Conservation (phyloP, 2,888 invertebrate genomes). For the Zhuqinia jingwanae region DNA sequence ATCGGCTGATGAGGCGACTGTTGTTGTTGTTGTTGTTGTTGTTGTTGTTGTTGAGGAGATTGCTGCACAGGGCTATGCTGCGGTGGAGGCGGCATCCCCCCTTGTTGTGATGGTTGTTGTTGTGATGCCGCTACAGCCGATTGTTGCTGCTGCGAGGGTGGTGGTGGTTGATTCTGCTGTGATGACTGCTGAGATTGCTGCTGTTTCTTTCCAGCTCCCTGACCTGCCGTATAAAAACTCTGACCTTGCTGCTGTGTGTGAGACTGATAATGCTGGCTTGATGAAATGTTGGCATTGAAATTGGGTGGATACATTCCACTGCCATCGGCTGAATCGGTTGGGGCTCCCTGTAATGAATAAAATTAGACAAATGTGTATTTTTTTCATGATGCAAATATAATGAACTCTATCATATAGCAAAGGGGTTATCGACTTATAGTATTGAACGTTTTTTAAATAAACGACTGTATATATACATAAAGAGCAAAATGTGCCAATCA, state of each 20-base stretch:
- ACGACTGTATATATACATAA: not conserved
- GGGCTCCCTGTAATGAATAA: constrained; percentile 74
- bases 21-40: constrained; percentile 66
- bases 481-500: not conserved
- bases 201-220: constrained; percentile 79
- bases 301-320: constrained; percentile 78
- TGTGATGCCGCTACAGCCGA: constrained; percentile 44
- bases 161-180: constrained; percentile 77
- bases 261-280: constrained; percentile 82
- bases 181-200: constrained; percentile 79
- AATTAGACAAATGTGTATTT: too few relatives aligned
- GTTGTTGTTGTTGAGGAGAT: constrained; percentile 73
- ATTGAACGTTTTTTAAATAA: too few relatives aligned
- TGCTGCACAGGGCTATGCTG: constrained; percentile 68
- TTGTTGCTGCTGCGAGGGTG: constrained; percentile 62
- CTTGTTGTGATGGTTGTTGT: constrained; percentile 40
- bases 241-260: constrained; percentile 83
- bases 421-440: too few relatives aligned
- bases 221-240: constrained; percentile 77
- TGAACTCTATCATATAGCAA: too few relatives aligned
- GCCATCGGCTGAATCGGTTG: constrained; percentile 77
- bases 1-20: constrained; percentile 69
- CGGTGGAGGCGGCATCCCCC: constrained; percentile 64
- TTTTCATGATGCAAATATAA: too few relatives aligned
- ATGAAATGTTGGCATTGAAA: constrained; percentile 77